Evolutionary conservation across 2,797 vertebrate genomes (phyloP), one percentile per base, ranked within the genome.

Genomic region (Xenentodon cancila): DNA sequence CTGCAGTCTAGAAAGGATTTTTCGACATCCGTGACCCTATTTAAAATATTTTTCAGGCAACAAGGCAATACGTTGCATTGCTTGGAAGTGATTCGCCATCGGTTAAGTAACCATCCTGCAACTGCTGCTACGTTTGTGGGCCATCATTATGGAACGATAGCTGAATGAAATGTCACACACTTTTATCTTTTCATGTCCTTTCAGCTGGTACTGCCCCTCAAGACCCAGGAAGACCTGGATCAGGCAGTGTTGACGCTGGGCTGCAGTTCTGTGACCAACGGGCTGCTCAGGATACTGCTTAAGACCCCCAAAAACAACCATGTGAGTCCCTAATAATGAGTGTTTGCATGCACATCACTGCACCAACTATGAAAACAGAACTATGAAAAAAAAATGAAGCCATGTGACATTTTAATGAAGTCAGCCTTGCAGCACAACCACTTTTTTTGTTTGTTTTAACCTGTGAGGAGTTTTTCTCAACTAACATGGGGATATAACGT

Each of bases 141-240:
- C n/a, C 9, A 3, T 55, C 12, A 17, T 50, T 43, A 4, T 43
- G 46, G 43, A 64, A 77, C 47, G 72, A 68, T 70, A 45, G 50
- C 3, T n/a, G 25, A 3, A 25, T 56, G 19, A 65, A 79, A 73
- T 59, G 67, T 82, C 58, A 73, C 46, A 30, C 11, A 34, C 43
- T 25, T 62, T 56, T 61, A 17, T 83, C 49, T 73, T 67, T 85
- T 79, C 54, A 71, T 71, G 55, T 83, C 61, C 62, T 83, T 81
- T 80, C 77, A 97, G 96, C 74, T 94, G 73, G 87, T 95, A 82
- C 82, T 95, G 81, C 94, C 95, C 0, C 85, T 97, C 79, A 96
- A 95, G 92, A 95, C 92, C 62, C 96, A 97, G 92, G 95, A 96
- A 81, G 96, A 97, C 79, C 88, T 97, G 92, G 96, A 97, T 73